Conservation (phyloP, 1,140 invertebrate species). For the Eulimnadia texana region DNA sequence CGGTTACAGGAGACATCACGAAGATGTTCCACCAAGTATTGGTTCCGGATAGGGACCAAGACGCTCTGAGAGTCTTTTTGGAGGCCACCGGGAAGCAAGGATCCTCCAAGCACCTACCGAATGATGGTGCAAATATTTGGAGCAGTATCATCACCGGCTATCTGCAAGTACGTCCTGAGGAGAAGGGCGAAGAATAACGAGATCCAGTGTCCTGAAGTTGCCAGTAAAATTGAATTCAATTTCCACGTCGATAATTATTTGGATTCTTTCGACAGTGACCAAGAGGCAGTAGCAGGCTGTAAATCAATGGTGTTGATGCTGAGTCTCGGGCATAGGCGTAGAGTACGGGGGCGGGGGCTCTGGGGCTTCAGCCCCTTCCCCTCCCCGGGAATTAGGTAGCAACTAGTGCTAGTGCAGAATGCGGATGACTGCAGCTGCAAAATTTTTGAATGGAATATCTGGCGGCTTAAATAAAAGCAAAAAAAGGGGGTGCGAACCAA, state of each 20-base stretch:
- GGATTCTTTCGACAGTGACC: slow-evolving; percentile 6
- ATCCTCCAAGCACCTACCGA: slow-evolving; percentile 1
- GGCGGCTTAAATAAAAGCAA: no score
- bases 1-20: slow-evolving; percentile 22
- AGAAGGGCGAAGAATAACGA: slow-evolving; percentile 3
- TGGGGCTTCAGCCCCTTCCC: no score
- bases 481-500: no score
- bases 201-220: slow-evolving; percentile 3
- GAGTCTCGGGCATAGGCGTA: no score
- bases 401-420: no score
- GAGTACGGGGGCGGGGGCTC: no score
- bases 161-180: slow-evolving; percentile 12
- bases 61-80: slow-evolving; percentile 14
- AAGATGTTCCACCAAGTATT: slow-evolving; percentile 22
- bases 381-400: no score
- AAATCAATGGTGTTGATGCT: no score
- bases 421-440: no score
- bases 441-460: no score
- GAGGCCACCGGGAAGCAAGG: neutral
- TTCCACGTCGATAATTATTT: slow-evolving; percentile 14
- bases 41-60: neutral
- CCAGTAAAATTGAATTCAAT: neutral
- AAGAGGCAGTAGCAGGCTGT: slow-evolving; percentile 11
- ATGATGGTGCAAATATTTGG: slow-evolving; percentile 17
- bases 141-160: slow-evolving; percentile 12